Evolutionary conservation across 2,888 invertebrate genomes (phyloP).

Genomic region (Schrankia costaestrigalis): DNA sequence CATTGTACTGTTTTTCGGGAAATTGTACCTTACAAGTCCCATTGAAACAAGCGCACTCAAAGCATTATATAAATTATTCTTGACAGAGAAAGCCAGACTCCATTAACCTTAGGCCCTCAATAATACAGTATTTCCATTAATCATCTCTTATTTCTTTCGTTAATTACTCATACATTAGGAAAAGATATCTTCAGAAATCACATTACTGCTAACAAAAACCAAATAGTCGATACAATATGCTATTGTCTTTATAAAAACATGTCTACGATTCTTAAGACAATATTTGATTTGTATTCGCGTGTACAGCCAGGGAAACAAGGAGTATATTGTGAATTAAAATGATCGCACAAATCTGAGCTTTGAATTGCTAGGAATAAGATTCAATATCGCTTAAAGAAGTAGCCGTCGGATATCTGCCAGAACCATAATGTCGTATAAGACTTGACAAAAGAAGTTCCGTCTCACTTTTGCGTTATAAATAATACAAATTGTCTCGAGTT

Average conservation of each 20-base stretch:
- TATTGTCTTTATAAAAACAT: slow-evolving; percentile 5
- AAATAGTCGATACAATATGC: too few relatives aligned
- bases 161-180: too few relatives aligned
- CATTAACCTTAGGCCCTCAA: too few relatives aligned
- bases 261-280: slow-evolving; percentile 11
- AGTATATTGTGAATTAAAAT: slow-evolving; percentile 3
- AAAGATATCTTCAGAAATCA: too few relatives aligned
- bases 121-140: too few relatives aligned
- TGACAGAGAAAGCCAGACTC: too few relatives aligned
- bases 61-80: too few relatives aligned
- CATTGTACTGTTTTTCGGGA: too few relatives aligned
- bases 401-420: slow-evolving; percentile 3
- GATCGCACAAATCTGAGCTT: slow-evolving; percentile 1
- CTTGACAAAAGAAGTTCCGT: slow-evolving; percentile 23
- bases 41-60: too few relatives aligned
- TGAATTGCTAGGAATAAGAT: slow-evolving; percentile 1
- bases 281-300: slow-evolving; percentile 19
- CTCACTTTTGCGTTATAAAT: slow-evolving; percentile 19
- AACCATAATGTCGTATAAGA: not conserved
- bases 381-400: slow-evolving; percentile 3
- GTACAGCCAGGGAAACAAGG: slow-evolving; percentile 10
- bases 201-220: too few relatives aligned
- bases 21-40: too few relatives aligned
- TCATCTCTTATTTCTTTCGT: too few relatives aligned
- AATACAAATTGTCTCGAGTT: slow-evolving; percentile 16